Conservation (phyloP, 2,888 invertebrate genomes). For the Limenitis arthemis region DNA sequence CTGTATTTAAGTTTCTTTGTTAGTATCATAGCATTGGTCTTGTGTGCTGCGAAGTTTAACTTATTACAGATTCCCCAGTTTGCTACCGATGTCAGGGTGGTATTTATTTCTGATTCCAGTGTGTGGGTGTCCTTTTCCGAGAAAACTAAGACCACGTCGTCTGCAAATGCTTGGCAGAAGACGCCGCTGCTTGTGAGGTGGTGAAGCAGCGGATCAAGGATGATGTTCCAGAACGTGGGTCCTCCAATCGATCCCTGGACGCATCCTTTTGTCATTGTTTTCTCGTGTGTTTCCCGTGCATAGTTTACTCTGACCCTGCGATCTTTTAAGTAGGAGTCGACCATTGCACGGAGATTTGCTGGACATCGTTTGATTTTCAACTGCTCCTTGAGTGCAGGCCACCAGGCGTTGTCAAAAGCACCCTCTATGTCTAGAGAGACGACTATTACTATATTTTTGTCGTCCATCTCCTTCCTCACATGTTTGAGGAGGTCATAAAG, state of each 20-base stretch:
- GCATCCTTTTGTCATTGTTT: slow-evolving; percentile 20
- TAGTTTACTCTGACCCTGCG: no score
- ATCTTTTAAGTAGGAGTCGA: no score
- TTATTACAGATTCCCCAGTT: no score
- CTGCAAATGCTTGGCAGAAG: not conserved
- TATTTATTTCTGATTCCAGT: no score
- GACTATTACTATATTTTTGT: not conserved
- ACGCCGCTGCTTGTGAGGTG: not conserved
- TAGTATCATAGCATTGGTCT: not conserved
- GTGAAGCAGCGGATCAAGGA: slow-evolving; percentile 1
- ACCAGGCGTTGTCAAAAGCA: no score
- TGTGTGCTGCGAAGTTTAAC: no score
- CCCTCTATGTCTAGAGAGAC: not conserved
- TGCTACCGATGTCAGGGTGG: not conserved
- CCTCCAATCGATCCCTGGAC: slow-evolving; percentile 23
- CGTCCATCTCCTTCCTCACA: not conserved
- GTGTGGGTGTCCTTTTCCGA: no score
- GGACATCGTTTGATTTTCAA: no score
- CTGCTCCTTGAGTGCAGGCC: no score
- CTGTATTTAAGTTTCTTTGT: not conserved
- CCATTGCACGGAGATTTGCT: no score
- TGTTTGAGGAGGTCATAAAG: not conserved
- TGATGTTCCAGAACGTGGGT: slow-evolving; percentile 18
- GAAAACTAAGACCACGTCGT: no score
- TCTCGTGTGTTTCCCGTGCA: no score